phyloP scores from a whole-genome alignment of 2,888 invertebrate genomes.

The Hesperia comma region DNA sequence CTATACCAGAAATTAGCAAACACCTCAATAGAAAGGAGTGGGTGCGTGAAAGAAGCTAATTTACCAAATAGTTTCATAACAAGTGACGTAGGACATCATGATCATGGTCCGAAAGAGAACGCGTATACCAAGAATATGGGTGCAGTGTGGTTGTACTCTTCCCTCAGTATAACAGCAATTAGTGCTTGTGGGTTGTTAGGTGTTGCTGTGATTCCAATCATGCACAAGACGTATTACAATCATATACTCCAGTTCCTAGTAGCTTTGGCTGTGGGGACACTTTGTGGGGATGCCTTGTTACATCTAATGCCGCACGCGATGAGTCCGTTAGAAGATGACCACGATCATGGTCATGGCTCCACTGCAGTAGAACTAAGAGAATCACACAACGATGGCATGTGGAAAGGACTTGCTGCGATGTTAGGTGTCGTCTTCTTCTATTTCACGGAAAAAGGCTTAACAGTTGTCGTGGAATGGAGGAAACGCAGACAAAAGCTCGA shows the following conservation, averaged over 20 bases:
- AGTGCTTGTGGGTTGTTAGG: slow-evolving; percentile 94
- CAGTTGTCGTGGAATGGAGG: slow-evolving; percentile 91
- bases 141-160: slow-evolving; percentile 93
- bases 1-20: slow-evolving; percentile 86
- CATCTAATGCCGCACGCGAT: slow-evolving; percentile 96
- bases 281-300: slow-evolving; percentile 95
- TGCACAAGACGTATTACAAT: slow-evolving; percentile 94
- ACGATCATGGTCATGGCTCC: slow-evolving; percentile 44
- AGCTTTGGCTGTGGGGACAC: slow-evolving; percentile 95
- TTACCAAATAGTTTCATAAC: slow-evolving; percentile 49
- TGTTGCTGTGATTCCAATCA: slow-evolving; percentile 95
- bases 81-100: slow-evolving; percentile 22
- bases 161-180: slow-evolving; percentile 91
- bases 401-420: slow-evolving; percentile 93
- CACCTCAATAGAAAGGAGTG: slow-evolving; percentile 78
- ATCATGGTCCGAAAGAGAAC: slow-evolving; percentile 48
- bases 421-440: slow-evolving; percentile 94
- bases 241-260: slow-evolving; percentile 95
- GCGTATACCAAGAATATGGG: slow-evolving; percentile 66
- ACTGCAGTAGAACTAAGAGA: slow-evolving; percentile 44
- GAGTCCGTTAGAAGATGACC: slow-evolving; percentile 63
- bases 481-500: slow-evolving; percentile 88
- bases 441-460: slow-evolving; percentile 92
- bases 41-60: slow-evolving; percentile 79
- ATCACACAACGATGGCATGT: slow-evolving; percentile 89